These are phyloP conservation scores for Sisyra terminalis DNA, from an alignment of 2,888 invertebrate genomes.

Conservation along the genomic window DNA sequence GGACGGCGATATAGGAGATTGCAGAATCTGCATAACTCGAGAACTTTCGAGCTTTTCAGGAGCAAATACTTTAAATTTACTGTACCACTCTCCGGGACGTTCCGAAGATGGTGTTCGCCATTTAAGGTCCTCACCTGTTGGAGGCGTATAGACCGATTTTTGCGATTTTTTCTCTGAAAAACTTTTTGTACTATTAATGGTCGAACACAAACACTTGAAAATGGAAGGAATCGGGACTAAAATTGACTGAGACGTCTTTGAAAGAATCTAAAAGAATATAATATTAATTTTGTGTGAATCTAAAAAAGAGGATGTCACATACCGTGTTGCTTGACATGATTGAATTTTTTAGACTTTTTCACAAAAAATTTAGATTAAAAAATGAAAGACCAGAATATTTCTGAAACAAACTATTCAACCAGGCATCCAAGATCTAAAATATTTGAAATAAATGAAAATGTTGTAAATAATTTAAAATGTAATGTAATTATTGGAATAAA, in stretches of 20 bases:
- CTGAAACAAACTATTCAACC: not conserved
- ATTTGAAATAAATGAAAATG: too few relatives aligned
- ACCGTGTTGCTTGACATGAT: not conserved
- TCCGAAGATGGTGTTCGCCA: constrained; percentile 47
- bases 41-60: constrained; percentile 33
- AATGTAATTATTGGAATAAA: too few relatives aligned
- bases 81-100: constrained; percentile 37
- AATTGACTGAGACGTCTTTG: too few relatives aligned
- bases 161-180: too few relatives aligned
- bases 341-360: not conserved
- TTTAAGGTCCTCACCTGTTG: constrained; percentile 29
- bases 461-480: not conserved
- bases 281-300: too few relatives aligned
- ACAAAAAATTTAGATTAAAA: not conserved
- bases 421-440: too few relatives aligned
- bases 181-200: too few relatives aligned
- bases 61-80: constrained; percentile 38
- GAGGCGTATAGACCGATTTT: not conserved
- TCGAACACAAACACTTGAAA: too few relatives aligned
- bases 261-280: too few relatives aligned
- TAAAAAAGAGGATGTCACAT: too few relatives aligned
- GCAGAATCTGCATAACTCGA: constrained; percentile 27
- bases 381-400: not conserved
- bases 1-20: constrained; percentile 28
- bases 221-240: too few relatives aligned